phyloP scores from a whole-genome alignment of 2,113 vertebrate species.

The Kryptolebias marmoratus region DNA sequence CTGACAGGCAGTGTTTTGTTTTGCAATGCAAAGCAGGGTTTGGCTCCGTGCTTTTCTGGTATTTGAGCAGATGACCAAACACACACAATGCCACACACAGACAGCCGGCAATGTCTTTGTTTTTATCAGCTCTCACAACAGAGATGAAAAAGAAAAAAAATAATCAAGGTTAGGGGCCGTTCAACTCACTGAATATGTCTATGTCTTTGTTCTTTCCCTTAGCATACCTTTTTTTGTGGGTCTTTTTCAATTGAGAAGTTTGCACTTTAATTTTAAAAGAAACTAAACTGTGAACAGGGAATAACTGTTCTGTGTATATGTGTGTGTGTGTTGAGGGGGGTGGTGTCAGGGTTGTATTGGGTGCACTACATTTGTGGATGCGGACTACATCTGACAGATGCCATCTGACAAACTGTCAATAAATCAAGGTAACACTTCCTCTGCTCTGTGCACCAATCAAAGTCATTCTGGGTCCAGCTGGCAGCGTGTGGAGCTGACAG shows the following conservation, averaged over 20 bases:
- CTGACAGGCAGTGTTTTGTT: conserved; percentile 54
- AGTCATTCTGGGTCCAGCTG: background rate
- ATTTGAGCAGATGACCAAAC: conserved; percentile 54
- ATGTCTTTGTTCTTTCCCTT: too few relatives aligned
- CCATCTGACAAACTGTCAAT: background rate
- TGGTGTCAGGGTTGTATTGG: background rate
- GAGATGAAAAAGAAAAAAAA: background rate
- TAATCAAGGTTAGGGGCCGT: conserved; percentile 30
- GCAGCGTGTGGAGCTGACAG: background rate
- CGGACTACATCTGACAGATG: background rate
- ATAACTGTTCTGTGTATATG: background rate
- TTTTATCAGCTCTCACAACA: conserved; percentile 27
- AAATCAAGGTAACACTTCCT: background rate
- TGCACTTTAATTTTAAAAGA: background rate
- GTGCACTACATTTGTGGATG: background rate
- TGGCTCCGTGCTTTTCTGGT: conserved; percentile 38
- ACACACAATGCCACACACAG: conserved; percentile 40
- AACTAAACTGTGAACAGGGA: background rate
- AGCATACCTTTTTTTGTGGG: too few relatives aligned
- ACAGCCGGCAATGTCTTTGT: conserved; percentile 15
- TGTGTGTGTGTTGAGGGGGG: background rate
- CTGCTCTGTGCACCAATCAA: background rate
- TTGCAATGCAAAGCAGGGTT: conserved; percentile 60
- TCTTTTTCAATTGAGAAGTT: too few relatives aligned
- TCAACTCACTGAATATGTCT: conserved; percentile 38